Evolutionary conservation across 2,888 invertebrate genomes (phyloP).

Genomic region (Spilosoma lubricipeda): DNA sequence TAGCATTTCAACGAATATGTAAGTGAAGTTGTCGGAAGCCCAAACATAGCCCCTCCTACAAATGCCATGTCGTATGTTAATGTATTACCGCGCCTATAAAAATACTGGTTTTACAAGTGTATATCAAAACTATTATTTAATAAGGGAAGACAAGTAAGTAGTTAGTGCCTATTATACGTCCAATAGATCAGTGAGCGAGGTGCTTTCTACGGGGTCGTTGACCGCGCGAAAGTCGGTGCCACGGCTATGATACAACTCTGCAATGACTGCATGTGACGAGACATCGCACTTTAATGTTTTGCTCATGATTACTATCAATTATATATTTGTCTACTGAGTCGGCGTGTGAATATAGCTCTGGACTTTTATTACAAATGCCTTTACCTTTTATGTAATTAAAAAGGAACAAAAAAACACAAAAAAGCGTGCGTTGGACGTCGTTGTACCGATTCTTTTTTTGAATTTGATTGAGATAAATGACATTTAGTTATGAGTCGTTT

Average conservation of each 20-base stretch:
- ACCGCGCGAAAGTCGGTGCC: slow-evolving; percentile 62
- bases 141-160: slow-evolving; percentile 22
- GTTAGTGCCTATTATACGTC: slow-evolving; percentile 44
- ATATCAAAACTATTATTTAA: slow-evolving; percentile 28
- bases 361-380: background rate
- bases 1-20: no score
- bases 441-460: background rate
- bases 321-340: background rate
- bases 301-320: slow-evolving; percentile 12
- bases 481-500: background rate
- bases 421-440: background rate
- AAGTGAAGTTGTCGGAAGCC: background rate
- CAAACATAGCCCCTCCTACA: background rate
- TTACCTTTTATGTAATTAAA: background rate
- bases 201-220: slow-evolving; percentile 68
- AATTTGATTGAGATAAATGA: background rate
- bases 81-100: background rate
- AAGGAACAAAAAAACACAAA: background rate
- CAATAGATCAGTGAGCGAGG: slow-evolving; percentile 42
- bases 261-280: slow-evolving; percentile 36
- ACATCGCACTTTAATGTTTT: slow-evolving; percentile 26
- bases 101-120: background rate
- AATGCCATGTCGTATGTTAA: background rate
- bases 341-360: background rate
- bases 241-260: slow-evolving; percentile 50